Conservation (phyloP, 2,888 invertebrate genomes). For the Lepeophtheirus nordmannii region DNA sequence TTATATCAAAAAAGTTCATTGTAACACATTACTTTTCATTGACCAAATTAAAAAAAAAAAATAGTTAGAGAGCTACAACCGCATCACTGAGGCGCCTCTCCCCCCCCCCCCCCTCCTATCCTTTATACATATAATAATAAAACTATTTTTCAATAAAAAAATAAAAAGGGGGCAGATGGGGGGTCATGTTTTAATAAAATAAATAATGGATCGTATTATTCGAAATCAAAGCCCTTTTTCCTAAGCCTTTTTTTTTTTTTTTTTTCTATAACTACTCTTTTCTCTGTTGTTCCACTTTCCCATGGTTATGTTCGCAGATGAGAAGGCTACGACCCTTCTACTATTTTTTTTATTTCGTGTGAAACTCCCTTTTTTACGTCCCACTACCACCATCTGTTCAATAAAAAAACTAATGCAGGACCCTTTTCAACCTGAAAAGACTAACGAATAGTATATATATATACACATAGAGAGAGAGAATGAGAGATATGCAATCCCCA, state of each 20-base stretch:
- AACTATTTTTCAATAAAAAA: too few relatives aligned
- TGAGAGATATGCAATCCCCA: background rate
- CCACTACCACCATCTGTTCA: too few relatives aligned
- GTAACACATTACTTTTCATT: slow-evolving; percentile 25
- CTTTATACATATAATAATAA: too few relatives aligned
- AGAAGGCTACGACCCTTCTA: background rate
- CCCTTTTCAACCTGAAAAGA: background rate
- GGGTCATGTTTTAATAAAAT: slow-evolving; percentile 6
- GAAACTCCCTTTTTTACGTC: background rate
- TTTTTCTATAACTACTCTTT: background rate
- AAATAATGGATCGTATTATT: slow-evolving; percentile 2
- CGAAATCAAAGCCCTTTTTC: slow-evolving; percentile 1
- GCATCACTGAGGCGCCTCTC: too few relatives aligned
- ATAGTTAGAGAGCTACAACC: too few relatives aligned
- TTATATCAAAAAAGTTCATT: slow-evolving; percentile 27
- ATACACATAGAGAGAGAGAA: background rate
- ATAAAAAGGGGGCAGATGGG: slow-evolving; percentile 1
- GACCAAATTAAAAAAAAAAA: too few relatives aligned
- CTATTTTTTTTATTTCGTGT: background rate
- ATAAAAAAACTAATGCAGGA: background rate
- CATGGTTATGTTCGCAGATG: background rate
- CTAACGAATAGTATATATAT: background rate
- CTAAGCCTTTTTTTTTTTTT: slow-evolving; percentile 1
- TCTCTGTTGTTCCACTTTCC: slow-evolving; percentile 1
- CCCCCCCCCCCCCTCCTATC: too few relatives aligned